Percentiles rank a stretch among this genome's conserved stretches.
These are phyloP conservation scores for Peribatodes rhomboidaria DNA, from an alignment of 2,888 invertebrate species.

Conservation along the genomic window DNA sequence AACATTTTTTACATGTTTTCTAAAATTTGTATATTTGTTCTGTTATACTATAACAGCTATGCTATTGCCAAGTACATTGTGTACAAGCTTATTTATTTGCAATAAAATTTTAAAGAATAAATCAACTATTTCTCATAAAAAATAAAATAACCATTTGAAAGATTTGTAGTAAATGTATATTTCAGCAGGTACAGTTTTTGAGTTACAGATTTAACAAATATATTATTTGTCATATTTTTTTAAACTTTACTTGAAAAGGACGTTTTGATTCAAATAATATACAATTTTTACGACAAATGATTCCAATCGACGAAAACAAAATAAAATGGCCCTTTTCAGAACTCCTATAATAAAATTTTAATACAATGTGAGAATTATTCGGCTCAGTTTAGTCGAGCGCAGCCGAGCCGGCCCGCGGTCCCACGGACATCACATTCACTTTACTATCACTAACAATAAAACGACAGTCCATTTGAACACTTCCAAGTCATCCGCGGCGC, in stretches of 20 bases:
- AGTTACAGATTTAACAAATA: constrained; percentile 82
- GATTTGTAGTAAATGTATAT: constrained; percentile 86
- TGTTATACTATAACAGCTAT: constrained; percentile 55
- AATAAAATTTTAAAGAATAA: constrained; percentile 64
- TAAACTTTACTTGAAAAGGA: constrained; percentile 66
- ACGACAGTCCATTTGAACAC: constrained; percentile 77
- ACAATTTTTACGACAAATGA: constrained; percentile 64
- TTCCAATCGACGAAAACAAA: constrained; percentile 57
- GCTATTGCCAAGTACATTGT: constrained; percentile 56
- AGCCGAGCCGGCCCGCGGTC: neutral
- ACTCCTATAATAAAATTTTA: constrained; percentile 54
- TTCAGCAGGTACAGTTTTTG: constrained; percentile 85
- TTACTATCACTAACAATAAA: constrained; percentile 69
- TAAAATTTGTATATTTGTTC: constrained; percentile 63
- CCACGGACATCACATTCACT: constrained; percentile 70
- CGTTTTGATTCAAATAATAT: constrained; percentile 60
- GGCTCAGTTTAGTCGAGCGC: constrained; percentile 8
- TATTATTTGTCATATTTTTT: constrained; percentile 71
- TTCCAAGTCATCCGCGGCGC: constrained; percentile 54
- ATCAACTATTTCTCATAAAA: constrained; percentile 46
- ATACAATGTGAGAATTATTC: constrained; percentile 39
- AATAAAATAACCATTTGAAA: constrained; percentile 75
- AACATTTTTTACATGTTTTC: constrained; percentile 48
- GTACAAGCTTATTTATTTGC: constrained; percentile 77
- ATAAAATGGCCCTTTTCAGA: constrained; percentile 67